Base-by-base conservation (phyloP, 1,140 invertebrate species). In the Ceratina japonica region DNA sequence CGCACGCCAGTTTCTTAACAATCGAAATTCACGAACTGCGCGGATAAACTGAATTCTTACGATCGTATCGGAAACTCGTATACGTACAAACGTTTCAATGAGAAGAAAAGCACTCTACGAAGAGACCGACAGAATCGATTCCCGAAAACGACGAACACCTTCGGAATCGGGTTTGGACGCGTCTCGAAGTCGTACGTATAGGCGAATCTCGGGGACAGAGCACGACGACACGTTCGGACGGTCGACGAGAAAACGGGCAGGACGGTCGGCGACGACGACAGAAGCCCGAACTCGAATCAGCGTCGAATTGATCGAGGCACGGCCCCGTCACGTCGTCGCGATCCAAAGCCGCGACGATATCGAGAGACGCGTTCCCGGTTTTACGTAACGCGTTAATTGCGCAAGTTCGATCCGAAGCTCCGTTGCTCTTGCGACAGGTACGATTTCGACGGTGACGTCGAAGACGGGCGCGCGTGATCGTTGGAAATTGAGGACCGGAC, bases 331-430 rank as follows among this genome's bases (percentile, higher is more conserved):
- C 37, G 37, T 10, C 44, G 54, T 49, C 54, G 24, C 70, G n/a
- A 62, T 61, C 20, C 22, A n/a, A n/a, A 15, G 37, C 44, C 24
- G 24, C 4, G 4, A 3, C 5, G 15, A 24, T 22, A 59, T 22
- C 37, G 37, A 44, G 44, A 59, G 10, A 10, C n/a, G 12, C 13
- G 13, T 0, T 49, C 15, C 16, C 20, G 37, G 37, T 44, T 70
- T 77, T 77, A 71, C 58, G 58, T 71, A 77, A 71, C 66, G n/a
- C 5, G 15, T 31, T 76, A 77, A 77, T 71, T 77, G 68, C 68
- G 58, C 68, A 54, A 77, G 24, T 63, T 62, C 10, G 18, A 52
- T 44, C 51, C 27, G 68, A 63, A 77, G 70, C 44, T 71, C 1
- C 24, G 66, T n/a, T 20, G 3, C 15, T 31, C 15, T 76, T 71